phyloP scores from a whole-genome alignment of 1,140 invertebrate genomes.

The Augochlora pura region DNA sequence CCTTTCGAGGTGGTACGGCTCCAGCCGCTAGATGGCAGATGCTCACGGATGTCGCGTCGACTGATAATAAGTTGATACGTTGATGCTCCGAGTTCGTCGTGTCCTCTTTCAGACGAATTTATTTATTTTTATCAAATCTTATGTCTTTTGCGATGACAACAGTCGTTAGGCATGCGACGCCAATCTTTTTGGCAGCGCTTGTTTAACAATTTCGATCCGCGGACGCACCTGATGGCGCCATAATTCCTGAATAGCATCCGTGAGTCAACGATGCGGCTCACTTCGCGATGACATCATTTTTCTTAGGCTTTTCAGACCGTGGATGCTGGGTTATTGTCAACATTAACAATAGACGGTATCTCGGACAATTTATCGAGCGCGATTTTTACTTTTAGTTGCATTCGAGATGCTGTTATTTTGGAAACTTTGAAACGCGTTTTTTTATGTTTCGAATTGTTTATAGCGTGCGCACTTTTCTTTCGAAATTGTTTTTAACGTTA shows the following conservation, averaged over 20 bases:
- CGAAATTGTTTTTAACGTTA: neutral
- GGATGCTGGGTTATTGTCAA: neutral
- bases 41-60: neutral
- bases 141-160: neutral
- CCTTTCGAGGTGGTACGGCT: neutral
- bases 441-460: neutral
- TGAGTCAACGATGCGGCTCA: constrained; percentile 32
- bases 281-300: constrained; percentile 43
- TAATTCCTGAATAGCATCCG: constrained; percentile 13
- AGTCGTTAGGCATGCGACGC: neutral
- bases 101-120: neutral
- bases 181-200: neutral
- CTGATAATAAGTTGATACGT: no score
- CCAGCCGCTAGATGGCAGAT: constrained; percentile 39
- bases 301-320: neutral
- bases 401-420: neutral
- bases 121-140: no score
- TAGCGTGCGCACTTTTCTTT: neutral
- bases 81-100: neutral
- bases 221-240: neutral
- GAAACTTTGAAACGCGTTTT: neutral
- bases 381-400: neutral
- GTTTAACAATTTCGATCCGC: neutral
- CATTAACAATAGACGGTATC: neutral
- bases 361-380: neutral